A percentile compares a stretch with the other conserved stretches of the same genome.
phyloP scores from a whole-genome alignment of 2,113 vertebrate genomes.

The Perccottus glenii region DNA sequence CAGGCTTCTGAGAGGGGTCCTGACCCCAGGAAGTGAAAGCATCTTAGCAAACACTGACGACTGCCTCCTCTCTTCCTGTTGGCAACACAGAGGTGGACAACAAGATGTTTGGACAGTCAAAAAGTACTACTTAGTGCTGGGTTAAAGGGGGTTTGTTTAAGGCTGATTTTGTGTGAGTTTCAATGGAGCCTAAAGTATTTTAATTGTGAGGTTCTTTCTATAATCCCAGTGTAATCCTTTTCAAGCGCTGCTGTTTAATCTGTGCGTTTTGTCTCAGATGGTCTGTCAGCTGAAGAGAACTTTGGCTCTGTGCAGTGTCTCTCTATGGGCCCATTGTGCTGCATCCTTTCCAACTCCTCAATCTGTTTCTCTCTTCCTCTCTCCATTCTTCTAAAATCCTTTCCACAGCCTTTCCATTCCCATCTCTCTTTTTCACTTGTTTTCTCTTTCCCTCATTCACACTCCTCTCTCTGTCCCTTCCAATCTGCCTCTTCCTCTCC shows the following conservation, averaged over 20 bases:
- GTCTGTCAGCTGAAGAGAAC: slow-evolving; percentile 36
- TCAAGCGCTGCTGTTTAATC: slow-evolving; percentile 28
- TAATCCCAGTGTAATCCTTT: slow-evolving; percentile 7
- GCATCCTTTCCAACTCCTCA: slow-evolving; percentile 55
- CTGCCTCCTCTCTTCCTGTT: slow-evolving; percentile 40
- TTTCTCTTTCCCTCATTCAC: slow-evolving; percentile 69
- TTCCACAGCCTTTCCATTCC: slow-evolving; percentile 60
- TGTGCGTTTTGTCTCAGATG: slow-evolving; percentile 20
- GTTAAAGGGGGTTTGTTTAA: slow-evolving; percentile 11
- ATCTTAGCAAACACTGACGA: slow-evolving; percentile 43
- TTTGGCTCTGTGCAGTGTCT: slow-evolving; percentile 49
- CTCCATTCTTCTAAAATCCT: slow-evolving; percentile 18
- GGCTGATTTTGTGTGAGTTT: slow-evolving; percentile 11
- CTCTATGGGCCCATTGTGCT: slow-evolving; percentile 64
- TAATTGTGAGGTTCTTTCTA: slow-evolving; percentile 28
- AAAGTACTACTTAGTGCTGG: slow-evolving; percentile 2
- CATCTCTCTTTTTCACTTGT: slow-evolving; percentile 65
- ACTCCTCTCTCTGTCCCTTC: slow-evolving; percentile 79
- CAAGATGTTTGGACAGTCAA: slow-evolving; percentile 3
- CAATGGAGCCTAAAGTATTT: slow-evolving; percentile 11
- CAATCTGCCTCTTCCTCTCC: slow-evolving; percentile 76
- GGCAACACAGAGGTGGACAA: slow-evolving; percentile 29
- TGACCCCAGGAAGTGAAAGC: slow-evolving; percentile 58
- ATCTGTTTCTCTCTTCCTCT: slow-evolving; percentile 36
- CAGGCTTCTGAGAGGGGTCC: slow-evolving; percentile 45